phyloP scores from a whole-genome alignment of 2,797 vertebrate genomes.

The Eulemur albifrons region DNA sequence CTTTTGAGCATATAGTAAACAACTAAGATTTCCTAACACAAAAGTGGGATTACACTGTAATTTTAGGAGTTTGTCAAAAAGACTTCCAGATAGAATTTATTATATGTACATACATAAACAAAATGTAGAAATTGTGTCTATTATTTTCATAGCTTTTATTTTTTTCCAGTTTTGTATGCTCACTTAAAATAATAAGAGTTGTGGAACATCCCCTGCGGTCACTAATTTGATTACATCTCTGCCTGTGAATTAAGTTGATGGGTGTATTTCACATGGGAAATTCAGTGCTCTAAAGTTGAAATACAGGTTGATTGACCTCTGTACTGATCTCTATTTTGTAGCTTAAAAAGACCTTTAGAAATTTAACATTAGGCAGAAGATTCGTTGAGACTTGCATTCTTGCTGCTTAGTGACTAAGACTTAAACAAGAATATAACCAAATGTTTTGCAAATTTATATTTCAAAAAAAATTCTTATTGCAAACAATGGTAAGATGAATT shows the following conservation, averaged over 20 bases:
- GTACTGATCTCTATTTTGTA: constrained; percentile 56
- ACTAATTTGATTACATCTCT: constrained; percentile 35
- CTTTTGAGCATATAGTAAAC: not conserved
- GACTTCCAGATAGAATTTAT: constrained; percentile 50
- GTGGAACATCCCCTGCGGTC: not conserved
- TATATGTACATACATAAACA: not conserved
- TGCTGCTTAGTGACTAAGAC: not conserved
- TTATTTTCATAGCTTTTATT: not conserved
- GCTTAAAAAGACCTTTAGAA: constrained; percentile 45
- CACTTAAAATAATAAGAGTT: not conserved
- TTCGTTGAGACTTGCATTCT: not conserved
- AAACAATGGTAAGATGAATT: not conserved
- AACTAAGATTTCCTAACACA: constrained; percentile 27
- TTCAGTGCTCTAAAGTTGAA: constrained; percentile 49
- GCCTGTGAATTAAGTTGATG: constrained; percentile 35
- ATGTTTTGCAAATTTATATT: not conserved
- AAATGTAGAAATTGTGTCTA: not conserved
- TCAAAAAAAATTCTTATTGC: not conserved
- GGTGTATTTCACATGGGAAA: constrained; percentile 39
- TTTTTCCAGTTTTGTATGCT: not conserved
- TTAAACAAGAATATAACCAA: not conserved
- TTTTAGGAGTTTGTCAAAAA: constrained; percentile 71
- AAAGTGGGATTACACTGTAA: constrained; percentile 40
- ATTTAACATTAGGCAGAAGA: not conserved
- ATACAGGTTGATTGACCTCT: constrained; percentile 66